Percentiles rank a stretch among this genome's conserved stretches.
These are phyloP conservation scores for Eristalis tenax DNA, from an alignment of 2,888 invertebrate species.

Conservation along the genomic window DNA sequence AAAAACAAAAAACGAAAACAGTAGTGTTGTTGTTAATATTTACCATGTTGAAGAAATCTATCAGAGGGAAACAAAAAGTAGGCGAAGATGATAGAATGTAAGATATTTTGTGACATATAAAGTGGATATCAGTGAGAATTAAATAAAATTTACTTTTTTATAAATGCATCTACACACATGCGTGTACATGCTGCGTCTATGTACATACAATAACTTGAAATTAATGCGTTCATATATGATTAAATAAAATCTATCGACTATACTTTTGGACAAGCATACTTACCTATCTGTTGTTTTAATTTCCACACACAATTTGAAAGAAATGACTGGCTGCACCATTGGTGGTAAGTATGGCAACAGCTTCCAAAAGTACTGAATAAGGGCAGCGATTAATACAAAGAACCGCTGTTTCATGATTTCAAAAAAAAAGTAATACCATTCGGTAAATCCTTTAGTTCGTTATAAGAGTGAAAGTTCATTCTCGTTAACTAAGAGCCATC, in stretches of 20 bases:
- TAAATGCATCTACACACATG: conserved; percentile 17
- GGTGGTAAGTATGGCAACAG: neutral
- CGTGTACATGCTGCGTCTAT: neutral
- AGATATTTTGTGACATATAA: conserved; percentile 29
- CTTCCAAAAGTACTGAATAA: too few relatives aligned
- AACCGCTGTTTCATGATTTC: too few relatives aligned
- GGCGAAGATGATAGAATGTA: neutral
- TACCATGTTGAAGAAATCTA: conserved; percentile 24
- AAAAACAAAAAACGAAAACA: neutral
- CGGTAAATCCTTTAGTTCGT: too few relatives aligned
- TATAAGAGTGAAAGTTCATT: too few relatives aligned
- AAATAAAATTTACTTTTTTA: conserved; percentile 36
- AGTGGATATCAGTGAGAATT: conserved; percentile 31
- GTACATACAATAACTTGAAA: conserved; percentile 1
- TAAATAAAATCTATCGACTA: conserved; percentile 32
- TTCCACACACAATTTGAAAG: neutral
- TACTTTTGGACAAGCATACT: conserved; percentile 5
- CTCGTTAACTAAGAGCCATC: too few relatives aligned
- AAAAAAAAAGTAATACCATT: too few relatives aligned
- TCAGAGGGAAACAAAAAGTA: conserved; percentile 1
- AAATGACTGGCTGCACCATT: neutral
- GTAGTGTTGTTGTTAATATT: conserved; percentile 24
- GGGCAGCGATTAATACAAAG: too few relatives aligned
- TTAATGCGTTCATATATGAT: conserved; percentile 25
- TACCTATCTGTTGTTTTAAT: neutral